A percentile compares a stretch with the other conserved stretches of the same genome.
These are phyloP conservation scores for Ibidorhyncha struthersii DNA, from an alignment of 2,113 vertebrate species.

Conservation along the genomic window DNA sequence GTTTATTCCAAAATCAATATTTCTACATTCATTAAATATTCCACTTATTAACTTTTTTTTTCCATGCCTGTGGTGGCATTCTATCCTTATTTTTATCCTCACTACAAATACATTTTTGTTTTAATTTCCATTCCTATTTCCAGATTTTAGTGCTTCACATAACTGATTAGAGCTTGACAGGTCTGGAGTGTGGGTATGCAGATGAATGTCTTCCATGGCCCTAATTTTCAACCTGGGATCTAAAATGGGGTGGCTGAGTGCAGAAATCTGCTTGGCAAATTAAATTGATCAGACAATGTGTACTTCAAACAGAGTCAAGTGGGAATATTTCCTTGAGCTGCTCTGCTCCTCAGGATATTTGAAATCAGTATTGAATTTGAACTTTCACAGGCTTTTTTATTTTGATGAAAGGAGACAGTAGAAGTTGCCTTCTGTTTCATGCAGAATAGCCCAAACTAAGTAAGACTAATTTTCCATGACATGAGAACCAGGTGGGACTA, in stretches of 20 bases:
- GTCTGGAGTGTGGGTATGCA: not conserved
- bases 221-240: conserved; percentile 7
- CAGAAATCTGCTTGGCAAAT: conserved; percentile 47
- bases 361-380: conserved; percentile 61
- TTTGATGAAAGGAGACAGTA: conserved; percentile 56
- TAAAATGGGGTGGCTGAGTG: not conserved
- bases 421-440: conserved; percentile 44
- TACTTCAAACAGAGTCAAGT: conserved; percentile 45
- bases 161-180: not conserved
- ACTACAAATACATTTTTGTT: not conserved
- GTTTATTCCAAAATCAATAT: conserved; percentile 71
- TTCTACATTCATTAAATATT: conserved; percentile 58
- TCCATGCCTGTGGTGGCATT: conserved; percentile 25
- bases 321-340: conserved; percentile 60
- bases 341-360: conserved; percentile 33
- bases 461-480: conserved; percentile 38
- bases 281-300: conserved; percentile 54
- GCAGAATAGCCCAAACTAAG: conserved; percentile 36
- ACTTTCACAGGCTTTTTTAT: conserved; percentile 38
- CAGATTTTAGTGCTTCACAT: conserved; percentile 11
- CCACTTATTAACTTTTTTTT: conserved; percentile 17
- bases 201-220: not conserved
- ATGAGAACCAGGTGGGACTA: conserved; percentile 39
- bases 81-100: conserved; percentile 38
- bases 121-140: conserved; percentile 39